Conservation (phyloP, 2,113 vertebrate species). For the Oryzias woworae region DNA sequence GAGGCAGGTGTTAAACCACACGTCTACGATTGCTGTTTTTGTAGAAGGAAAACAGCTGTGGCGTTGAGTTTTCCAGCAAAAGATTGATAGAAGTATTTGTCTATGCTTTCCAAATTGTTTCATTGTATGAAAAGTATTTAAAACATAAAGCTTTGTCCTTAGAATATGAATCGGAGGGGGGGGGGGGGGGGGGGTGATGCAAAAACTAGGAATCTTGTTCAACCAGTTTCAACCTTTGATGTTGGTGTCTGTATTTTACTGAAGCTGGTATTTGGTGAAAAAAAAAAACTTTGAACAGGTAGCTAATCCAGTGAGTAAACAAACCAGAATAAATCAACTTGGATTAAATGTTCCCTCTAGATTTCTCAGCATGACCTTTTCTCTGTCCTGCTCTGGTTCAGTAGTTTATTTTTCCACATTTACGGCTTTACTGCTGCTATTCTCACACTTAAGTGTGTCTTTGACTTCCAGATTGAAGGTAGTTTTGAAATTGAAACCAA, state of each 20-base stretch:
- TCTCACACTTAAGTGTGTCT: too few relatives aligned
- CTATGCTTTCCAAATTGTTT: background rate
- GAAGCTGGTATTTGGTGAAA: background rate
- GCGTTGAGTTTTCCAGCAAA: background rate
- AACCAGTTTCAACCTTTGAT: background rate
- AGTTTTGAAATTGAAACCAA: too few relatives aligned
- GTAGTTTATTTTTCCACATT: too few relatives aligned
- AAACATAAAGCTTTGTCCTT: too few relatives aligned
- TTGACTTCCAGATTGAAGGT: too few relatives aligned
- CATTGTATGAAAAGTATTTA: too few relatives aligned
- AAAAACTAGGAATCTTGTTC: background rate
- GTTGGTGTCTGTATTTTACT: background rate
- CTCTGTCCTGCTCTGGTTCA: background rate
- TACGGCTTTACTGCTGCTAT: too few relatives aligned
- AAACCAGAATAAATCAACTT: constrained; percentile 3
- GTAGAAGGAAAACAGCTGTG: constrained; percentile 1
- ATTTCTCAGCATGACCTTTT: background rate
- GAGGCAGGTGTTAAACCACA: constrained; percentile 31
- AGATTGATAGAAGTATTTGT: background rate
- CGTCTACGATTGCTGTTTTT: background rate
- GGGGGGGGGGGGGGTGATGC: too few relatives aligned
- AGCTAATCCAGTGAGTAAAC: constrained; percentile 23
- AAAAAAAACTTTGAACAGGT: background rate
- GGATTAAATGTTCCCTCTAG: constrained; percentile 8
- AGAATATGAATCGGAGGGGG: too few relatives aligned